Evolutionary conservation across 2,888 invertebrate species (phyloP), one percentile per base, ranked within the genome.

Genomic region (Copidosoma aretas): DNA sequence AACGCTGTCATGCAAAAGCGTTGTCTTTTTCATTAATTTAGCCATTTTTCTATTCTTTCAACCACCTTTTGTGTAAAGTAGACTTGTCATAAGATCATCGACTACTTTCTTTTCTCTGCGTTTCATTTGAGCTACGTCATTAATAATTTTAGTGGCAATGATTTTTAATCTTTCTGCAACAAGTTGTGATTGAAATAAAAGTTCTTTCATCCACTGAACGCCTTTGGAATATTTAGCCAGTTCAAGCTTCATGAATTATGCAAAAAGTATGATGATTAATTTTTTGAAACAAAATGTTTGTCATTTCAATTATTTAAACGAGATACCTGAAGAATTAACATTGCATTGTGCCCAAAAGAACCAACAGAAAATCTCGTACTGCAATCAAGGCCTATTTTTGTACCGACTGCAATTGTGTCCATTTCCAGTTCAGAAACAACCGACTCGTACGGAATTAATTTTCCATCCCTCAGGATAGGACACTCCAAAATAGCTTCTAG

Each of bases 361-460:
- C 93, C 93, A 73, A 92, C 91, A 24, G 87, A 85, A 83, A 94
- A 94, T 73, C 89, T 82, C 1, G 81, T 77, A 1, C 77, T 74
- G 5, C 84, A 82, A n/a, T 88, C 88, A 32, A 91, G 84, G 0
- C 94, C 94, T 15, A 94, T 84, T 51, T 87, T 84, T 17, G 88
- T 86, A n/a, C 81, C 82, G 71, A 88, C 87, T 39, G 86, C 84
- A 24, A 93, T 88, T 0, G 93, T 92, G 74, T 94, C 91, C 63
- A 89, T 88, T 78, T 93, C 92, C 41, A 94, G 87, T 77, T 91
- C 87, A 0, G 91, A 88, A n/a, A 95, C 91, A 22, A 96, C 89
- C 1, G 91, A 89, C 78, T 91, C 90, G 77, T 91, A 89, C 0
- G 90, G 85, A 1, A 93, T 80, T 1, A 90, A 81, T 15, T 78